A percentile compares a stretch with the other conserved stretches of the same genome.
These are phyloP conservation scores for Naja naja DNA, from an alignment of 2,113 vertebrate species.

Conservation along the genomic window DNA sequence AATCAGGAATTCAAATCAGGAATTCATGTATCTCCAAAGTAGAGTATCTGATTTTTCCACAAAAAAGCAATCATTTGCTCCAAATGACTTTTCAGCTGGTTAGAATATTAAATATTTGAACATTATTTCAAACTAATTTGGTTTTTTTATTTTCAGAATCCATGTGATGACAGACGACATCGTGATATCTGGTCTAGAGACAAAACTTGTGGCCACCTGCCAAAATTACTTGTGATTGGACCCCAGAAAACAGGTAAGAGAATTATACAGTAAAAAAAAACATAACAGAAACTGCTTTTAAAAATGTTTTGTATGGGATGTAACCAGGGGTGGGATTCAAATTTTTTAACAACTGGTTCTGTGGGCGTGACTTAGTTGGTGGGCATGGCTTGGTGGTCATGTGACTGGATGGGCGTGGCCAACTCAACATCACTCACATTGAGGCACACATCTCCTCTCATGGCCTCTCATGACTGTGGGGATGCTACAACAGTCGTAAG, in stretches of 20 bases:
- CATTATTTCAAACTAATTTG: not conserved
- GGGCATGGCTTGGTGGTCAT: too few relatives aligned
- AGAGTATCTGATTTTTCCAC: not conserved
- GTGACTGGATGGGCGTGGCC: too few relatives aligned
- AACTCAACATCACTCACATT: too few relatives aligned
- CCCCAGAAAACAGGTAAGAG: slow-evolving; percentile 80
- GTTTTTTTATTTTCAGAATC: slow-evolving; percentile 66
- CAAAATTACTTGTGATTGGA: slow-evolving; percentile 80
- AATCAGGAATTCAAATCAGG: not conserved
- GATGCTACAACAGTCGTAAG: too few relatives aligned
- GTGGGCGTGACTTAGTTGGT: too few relatives aligned
- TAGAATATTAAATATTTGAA: not conserved
- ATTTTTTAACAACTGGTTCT: too few relatives aligned
- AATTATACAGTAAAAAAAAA: not conserved
- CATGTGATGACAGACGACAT: slow-evolving; percentile 79
- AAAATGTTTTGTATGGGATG: not conserved
- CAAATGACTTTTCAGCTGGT: not conserved
- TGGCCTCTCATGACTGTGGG: too few relatives aligned
- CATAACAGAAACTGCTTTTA: not conserved
- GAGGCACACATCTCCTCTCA: too few relatives aligned
- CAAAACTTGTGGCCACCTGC: slow-evolving; percentile 78
- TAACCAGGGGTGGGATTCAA: too few relatives aligned
- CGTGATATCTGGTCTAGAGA: slow-evolving; percentile 82
- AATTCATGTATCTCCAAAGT: not conserved
- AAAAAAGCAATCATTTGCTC: not conserved